These are phyloP conservation scores for Chalcis sispes DNA, from an alignment of 2,888 invertebrate genomes.

Conservation along the genomic window DNA sequence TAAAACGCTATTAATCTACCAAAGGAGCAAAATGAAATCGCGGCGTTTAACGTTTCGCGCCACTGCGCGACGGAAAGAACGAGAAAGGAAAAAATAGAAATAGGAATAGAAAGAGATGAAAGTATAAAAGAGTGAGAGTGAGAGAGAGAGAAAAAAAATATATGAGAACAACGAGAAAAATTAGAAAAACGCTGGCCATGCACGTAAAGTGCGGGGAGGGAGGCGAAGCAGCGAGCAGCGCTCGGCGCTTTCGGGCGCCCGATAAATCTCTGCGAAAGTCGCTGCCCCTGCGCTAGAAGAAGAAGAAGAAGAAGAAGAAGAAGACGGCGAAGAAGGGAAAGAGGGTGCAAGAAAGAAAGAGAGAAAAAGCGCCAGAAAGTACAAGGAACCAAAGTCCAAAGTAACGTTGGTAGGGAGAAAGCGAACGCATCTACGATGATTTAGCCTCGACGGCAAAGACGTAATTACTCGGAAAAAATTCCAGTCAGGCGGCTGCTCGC, in stretches of 20 bases:
- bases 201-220: no score
- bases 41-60: constrained; percentile 40
- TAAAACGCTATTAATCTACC: constrained; percentile 27
- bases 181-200: constrained; percentile 45
- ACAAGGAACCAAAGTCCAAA: constrained; percentile 30
- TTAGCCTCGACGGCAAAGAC: constrained; percentile 64
- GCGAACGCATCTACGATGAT: constrained; percentile 65
- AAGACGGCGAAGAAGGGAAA: not conserved
- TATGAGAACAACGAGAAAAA: constrained; percentile 26
- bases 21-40: constrained; percentile 59
- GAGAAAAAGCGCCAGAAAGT: no score
- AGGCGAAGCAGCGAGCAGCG: no score
- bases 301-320: constrained; percentile 7
- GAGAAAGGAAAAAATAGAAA: not conserved
- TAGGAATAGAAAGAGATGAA: not conserved
- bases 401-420: constrained; percentile 27
- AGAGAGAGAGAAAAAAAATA: not conserved
- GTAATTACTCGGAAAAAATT: constrained; percentile 73
- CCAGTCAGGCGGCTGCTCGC: constrained; percentile 66
- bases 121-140: not conserved
- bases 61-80: not conserved
- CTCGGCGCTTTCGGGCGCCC: constrained; percentile 53
- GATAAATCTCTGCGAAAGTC: constrained; percentile 61
- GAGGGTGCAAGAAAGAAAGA: not conserved
- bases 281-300: no score